Conservation (phyloP, 2,113 vertebrate genomes). For the Centropus bengalensis region DNA sequence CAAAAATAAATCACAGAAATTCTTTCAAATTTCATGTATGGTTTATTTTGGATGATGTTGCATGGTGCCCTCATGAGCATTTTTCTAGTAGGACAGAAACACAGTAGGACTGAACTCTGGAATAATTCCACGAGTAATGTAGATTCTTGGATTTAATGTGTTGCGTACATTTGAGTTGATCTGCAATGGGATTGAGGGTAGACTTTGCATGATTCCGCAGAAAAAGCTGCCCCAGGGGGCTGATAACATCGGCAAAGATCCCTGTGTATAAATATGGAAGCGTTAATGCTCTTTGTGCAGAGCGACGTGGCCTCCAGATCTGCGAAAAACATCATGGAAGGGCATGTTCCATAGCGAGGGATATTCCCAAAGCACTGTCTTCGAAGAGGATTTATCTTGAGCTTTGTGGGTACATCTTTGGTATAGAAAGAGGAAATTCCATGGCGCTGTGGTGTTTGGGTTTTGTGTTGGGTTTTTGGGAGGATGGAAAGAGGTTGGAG, state of each 20-base stretch:
- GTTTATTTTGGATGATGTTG: background rate
- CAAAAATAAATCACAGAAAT: background rate
- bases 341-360: background rate
- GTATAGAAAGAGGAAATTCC: background rate
- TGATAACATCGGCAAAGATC: background rate
- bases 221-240: background rate
- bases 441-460: background rate
- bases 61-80: background rate
- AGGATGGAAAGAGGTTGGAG: background rate
- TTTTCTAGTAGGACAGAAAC: background rate
- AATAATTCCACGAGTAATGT: background rate
- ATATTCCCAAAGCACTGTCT: background rate
- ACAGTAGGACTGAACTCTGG: background rate
- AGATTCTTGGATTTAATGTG: background rate
- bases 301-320: accelerated
- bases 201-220: background rate
- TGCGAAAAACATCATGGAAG: background rate
- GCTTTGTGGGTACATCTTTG: accelerated
- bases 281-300: background rate
- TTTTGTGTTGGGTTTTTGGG: background rate
- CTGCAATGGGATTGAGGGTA: background rate
- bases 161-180: background rate
- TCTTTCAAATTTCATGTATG: background rate
- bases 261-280: background rate
- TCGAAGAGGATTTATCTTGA: background rate